Evolutionary conservation across 2,797 vertebrate species (phyloP).

Genomic region (Oreortyx pictus): DNA sequence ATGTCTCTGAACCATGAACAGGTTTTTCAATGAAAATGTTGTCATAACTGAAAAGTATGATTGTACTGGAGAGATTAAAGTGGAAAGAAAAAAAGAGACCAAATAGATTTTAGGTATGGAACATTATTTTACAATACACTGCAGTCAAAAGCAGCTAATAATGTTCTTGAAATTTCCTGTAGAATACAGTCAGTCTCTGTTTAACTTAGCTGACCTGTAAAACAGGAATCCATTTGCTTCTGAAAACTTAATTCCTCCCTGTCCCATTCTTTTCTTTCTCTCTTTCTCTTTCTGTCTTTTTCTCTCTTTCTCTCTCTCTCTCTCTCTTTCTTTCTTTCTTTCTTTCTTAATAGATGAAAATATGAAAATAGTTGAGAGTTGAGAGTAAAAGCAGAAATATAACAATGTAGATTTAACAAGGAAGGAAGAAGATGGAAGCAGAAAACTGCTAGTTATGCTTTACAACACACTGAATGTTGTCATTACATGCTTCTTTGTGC

Average conservation of each 20-base stretch:
- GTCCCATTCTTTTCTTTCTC: neutral
- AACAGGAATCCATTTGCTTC: constrained; percentile 54
- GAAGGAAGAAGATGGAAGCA: too few species aligned
- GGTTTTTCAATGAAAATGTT: constrained; percentile 20
- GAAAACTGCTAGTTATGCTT: neutral
- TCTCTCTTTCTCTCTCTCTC: too few species aligned
- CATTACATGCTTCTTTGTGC: neutral
- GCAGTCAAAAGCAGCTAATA: constrained; percentile 43
- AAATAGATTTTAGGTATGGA: constrained; percentile 15
- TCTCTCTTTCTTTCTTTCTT: too few species aligned
- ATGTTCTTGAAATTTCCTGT: constrained; percentile 31
- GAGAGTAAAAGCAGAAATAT: too few species aligned
- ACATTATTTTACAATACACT: constrained; percentile 12
- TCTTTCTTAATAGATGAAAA: too few species aligned
- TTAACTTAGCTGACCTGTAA: constrained; percentile 66
- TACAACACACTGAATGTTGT: neutral
- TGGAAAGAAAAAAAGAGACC: constrained; percentile 1
- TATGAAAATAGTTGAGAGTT: too few species aligned
- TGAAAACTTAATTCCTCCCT: constrained; percentile 33
- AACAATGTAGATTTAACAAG: too few species aligned
- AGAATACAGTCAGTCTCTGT: constrained; percentile 26
- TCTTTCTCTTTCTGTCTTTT: too few species aligned
- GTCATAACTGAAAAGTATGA: neutral
- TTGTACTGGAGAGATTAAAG: neutral
- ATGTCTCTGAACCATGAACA: neutral